These are phyloP conservation scores for Cylindroiulus punctatus DNA, from an alignment of 2,888 invertebrate species.

Conservation along the genomic window DNA sequence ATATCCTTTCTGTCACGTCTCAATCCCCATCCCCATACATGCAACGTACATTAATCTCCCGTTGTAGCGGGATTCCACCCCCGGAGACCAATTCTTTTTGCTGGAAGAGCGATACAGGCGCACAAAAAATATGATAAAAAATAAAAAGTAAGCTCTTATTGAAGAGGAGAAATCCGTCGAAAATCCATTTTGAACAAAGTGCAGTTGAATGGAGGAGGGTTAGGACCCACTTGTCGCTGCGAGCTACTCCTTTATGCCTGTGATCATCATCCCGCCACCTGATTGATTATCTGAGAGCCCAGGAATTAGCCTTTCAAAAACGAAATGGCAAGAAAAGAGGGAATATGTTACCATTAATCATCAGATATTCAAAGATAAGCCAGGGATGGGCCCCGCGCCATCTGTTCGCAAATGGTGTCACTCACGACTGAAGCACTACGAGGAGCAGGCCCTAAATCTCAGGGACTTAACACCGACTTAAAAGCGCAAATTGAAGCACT, in stretches of 20 bases:
- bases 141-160: slow-evolving; percentile 40
- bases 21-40: slow-evolving; percentile 15
- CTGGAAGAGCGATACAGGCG: slow-evolving; percentile 28
- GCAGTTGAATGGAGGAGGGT: slow-evolving; percentile 37
- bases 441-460: background rate
- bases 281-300: slow-evolving; percentile 52
- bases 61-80: slow-evolving; percentile 37
- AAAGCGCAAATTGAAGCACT: slow-evolving; percentile 37
- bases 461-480: slow-evolving; percentile 37
- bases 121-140: slow-evolving; percentile 35
- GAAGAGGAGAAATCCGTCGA: slow-evolving; percentile 33
- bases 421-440: background rate
- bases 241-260: slow-evolving; percentile 37
- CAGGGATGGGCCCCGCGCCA: slow-evolving; percentile 35
- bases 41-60: slow-evolving; percentile 28
- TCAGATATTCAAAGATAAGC: slow-evolving; percentile 49
- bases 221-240: slow-evolving; percentile 34
- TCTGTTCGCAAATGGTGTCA: slow-evolving; percentile 37
- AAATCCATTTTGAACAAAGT: slow-evolving; percentile 42
- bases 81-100: slow-evolving; percentile 31
- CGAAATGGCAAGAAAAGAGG: slow-evolving; percentile 50
- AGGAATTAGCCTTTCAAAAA: slow-evolving; percentile 55
- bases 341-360: slow-evolving; percentile 50
- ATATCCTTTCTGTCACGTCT: slow-evolving; percentile 30
- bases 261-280: slow-evolving; percentile 51